Conservation (phyloP, 2,797 vertebrate genomes). For the Anolis apletophallus region DNA sequence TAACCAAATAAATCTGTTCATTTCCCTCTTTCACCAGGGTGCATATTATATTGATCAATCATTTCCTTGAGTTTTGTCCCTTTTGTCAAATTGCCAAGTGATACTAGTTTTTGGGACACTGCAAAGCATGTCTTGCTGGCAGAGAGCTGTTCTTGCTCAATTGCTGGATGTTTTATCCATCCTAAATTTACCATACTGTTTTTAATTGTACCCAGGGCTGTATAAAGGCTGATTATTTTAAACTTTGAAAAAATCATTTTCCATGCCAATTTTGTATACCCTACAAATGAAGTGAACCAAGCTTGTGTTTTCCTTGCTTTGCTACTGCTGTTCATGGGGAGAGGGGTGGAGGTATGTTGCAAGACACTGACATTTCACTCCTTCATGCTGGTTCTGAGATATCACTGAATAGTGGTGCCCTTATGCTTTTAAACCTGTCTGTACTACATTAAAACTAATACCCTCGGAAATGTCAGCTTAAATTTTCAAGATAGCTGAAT, state of each 20-base stretch:
- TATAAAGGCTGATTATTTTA: not conserved
- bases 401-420: not conserved
- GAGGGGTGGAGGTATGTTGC: not conserved
- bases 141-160: conserved; percentile 24
- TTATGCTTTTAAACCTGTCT: not conserved
- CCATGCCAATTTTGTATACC: not conserved
- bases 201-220: not conserved
- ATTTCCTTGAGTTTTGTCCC: not conserved
- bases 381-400: not conserved
- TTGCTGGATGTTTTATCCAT: conserved; percentile 33
- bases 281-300: not conserved
- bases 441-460: not conserved
- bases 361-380: not conserved
- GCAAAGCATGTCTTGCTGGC: not conserved
- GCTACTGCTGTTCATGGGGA: not conserved
- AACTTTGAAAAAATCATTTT: not conserved
- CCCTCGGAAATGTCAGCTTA: not conserved
- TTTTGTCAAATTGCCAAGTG: not conserved
- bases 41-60: rapidly evolving
- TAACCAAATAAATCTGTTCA: not conserved
- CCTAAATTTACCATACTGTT: conserved; percentile 43
- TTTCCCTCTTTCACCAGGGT: not conserved
- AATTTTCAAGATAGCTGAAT: not conserved
- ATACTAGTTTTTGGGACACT: not conserved
- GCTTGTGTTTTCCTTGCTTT: not conserved